phyloP scores from a whole-genome alignment of 2,888 invertebrate genomes.

The Nemoura dubitans region DNA sequence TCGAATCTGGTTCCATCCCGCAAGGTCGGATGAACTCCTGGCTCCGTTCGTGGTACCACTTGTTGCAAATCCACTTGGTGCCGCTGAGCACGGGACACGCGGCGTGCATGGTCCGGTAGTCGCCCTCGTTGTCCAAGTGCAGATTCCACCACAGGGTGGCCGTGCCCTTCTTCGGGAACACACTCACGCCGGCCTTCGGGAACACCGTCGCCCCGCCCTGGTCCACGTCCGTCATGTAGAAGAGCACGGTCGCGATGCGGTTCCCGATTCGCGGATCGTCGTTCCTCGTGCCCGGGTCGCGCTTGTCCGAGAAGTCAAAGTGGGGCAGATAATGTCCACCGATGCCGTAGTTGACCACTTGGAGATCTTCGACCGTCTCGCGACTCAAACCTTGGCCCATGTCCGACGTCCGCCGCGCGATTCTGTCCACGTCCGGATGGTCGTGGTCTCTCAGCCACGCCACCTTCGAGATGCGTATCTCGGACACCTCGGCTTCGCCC shows the following conservation, averaged over 20 bases:
- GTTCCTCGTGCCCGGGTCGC: not conserved
- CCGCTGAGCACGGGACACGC: slow-evolving; percentile 68
- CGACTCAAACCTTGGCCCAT: slow-evolving; percentile 58
- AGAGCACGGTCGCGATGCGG: slow-evolving; percentile 54
- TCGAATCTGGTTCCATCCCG: not conserved
- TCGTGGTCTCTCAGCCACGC: slow-evolving; percentile 64
- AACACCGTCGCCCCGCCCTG: slow-evolving; percentile 70
- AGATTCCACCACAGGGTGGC: slow-evolving; percentile 70
- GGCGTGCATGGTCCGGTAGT: slow-evolving; percentile 65
- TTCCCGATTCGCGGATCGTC: not conserved
- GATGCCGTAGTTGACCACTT: slow-evolving; percentile 70
- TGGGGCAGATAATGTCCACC: slow-evolving; percentile 71
- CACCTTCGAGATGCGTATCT: not conserved
- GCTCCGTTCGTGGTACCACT: slow-evolving; percentile 26
- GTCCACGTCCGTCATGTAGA: slow-evolving; percentile 66
- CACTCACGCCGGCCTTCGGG: slow-evolving; percentile 63
- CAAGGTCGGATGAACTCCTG: slow-evolving; percentile 57
- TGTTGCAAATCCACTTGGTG: slow-evolving; percentile 64
- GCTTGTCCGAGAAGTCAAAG: slow-evolving; percentile 57
- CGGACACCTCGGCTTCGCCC: not conserved
- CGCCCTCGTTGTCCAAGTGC: slow-evolving; percentile 65
- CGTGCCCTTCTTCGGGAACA: slow-evolving; percentile 66
- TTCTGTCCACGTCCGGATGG: slow-evolving; percentile 59
- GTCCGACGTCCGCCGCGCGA: slow-evolving; percentile 60
- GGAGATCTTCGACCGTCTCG: slow-evolving; percentile 68